Percentiles rank a stretch among this genome's conserved stretches.
These are phyloP conservation scores for Aproaerema taeniolella DNA, from an alignment of 2,888 invertebrate genomes.

Conservation along the genomic window DNA sequence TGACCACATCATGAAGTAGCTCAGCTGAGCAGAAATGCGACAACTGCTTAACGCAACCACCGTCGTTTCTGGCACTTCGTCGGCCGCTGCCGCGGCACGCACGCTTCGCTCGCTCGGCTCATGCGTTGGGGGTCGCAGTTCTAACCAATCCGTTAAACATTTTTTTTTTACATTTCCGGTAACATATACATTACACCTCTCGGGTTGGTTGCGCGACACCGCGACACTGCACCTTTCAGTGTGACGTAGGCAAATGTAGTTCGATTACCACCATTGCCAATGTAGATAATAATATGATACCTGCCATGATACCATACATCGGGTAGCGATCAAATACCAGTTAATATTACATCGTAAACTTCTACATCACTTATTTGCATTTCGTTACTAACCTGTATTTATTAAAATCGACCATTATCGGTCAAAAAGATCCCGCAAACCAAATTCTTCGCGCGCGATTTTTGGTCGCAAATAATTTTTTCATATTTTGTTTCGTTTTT, in stretches of 20 bases:
- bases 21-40: too few species aligned
- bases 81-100: too few species aligned
- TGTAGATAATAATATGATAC: conserved; percentile 21
- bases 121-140: too few species aligned
- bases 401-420: conserved; percentile 49
- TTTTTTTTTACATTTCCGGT: too few species aligned
- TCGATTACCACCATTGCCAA: conserved; percentile 14
- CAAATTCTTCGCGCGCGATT: conserved; percentile 28
- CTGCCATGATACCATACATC: conserved; percentile 31
- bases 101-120: too few species aligned
- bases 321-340: conserved; percentile 46
- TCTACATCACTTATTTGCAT: conserved; percentile 41
- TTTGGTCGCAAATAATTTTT: conserved; percentile 44
- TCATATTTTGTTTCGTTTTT: conserved; percentile 24
- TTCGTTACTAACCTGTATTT: conserved; percentile 42
- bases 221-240: conserved; percentile 35
- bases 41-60: too few species aligned
- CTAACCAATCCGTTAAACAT: too few species aligned
- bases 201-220: too few species aligned
- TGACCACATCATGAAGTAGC: too few species aligned
- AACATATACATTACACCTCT: too few species aligned
- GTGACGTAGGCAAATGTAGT: conserved; percentile 34
- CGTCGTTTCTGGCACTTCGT: too few species aligned
- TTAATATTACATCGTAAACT: conserved; percentile 52
- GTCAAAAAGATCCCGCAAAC: conserved; percentile 29